Conservation (phyloP, 2,113 vertebrate genomes). For the Rhombomys opimus region DNA sequence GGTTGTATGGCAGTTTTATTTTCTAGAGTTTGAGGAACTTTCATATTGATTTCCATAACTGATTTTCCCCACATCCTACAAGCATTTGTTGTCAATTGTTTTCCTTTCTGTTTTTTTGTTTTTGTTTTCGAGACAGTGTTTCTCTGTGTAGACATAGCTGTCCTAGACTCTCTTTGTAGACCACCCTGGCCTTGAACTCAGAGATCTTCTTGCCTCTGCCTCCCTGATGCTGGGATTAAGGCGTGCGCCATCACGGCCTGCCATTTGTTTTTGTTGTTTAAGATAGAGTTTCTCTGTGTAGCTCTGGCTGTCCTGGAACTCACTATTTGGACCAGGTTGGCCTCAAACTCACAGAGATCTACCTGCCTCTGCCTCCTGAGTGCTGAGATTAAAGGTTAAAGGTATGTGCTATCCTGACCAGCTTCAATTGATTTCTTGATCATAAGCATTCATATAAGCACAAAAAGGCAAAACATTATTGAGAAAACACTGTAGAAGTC, state of each 20-base stretch:
- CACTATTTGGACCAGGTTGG: background rate
- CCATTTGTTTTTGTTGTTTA: background rate
- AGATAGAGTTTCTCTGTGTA: too few relatives aligned
- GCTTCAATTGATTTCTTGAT: background rate
- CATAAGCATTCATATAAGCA: background rate
- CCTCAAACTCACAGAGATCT: background rate
- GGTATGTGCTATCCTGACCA: too few relatives aligned
- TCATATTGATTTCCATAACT: background rate
- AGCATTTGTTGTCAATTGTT: background rate
- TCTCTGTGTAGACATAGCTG: background rate
- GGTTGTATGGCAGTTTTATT: background rate
- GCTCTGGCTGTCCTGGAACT: background rate
- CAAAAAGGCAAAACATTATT: background rate
- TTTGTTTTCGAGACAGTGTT: background rate
- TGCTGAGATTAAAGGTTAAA: background rate
- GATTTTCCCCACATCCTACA: background rate
- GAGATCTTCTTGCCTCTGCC: background rate
- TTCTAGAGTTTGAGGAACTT: background rate
- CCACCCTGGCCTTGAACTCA: background rate
- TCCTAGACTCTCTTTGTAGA: background rate
- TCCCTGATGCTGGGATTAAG: background rate
- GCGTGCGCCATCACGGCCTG: too few relatives aligned
- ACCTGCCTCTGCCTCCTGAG: background rate
- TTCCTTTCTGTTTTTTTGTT: background rate
- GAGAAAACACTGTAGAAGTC: background rate